A percentile compares a stretch with the other conserved stretches of the same genome.
phyloP scores from a whole-genome alignment of 2,888 invertebrate species.

The Drosophila austrosaltans region DNA sequence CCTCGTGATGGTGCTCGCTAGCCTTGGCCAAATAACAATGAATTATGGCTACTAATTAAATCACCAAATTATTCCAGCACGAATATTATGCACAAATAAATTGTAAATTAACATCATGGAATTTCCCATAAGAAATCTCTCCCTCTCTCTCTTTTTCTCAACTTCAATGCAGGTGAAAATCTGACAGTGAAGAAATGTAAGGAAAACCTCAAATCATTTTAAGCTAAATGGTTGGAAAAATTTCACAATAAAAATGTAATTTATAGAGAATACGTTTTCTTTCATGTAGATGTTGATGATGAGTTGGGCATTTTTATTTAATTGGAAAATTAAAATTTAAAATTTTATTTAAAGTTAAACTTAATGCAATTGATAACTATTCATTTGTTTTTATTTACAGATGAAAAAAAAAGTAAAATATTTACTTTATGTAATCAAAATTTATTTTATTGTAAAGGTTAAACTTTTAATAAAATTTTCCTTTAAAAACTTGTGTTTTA shows the following conservation, averaged over 20 bases:
- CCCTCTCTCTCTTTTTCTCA: no score
- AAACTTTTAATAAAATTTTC: no score
- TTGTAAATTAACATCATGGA: slow-evolving; percentile 59
- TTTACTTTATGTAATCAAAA: no score
- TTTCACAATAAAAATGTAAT: not conserved
- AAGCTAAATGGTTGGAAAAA: not conserved
- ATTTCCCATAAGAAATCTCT: slow-evolving; percentile 37
- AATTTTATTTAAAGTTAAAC: not conserved
- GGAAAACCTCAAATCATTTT: not conserved
- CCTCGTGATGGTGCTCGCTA: slow-evolving; percentile 4
- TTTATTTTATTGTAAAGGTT: no score
- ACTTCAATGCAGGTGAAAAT: slow-evolving; percentile 17
- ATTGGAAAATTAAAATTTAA: not conserved
- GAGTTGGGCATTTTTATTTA: not conserved
- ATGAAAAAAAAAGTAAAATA: no score
- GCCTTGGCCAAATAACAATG: slow-evolving; percentile 56
- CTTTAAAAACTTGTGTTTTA: no score
- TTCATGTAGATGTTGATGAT: not conserved
- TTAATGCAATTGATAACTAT: not conserved
- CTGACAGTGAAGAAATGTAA: slow-evolving; percentile 8
- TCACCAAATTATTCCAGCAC: slow-evolving; percentile 75
- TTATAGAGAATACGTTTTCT: not conserved
- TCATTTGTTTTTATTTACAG: no score
- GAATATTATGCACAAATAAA: slow-evolving; percentile 65
- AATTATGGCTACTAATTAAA: slow-evolving; percentile 74